phyloP scores from a whole-genome alignment of 2,888 invertebrate species.

The Lathronympha strigana region DNA sequence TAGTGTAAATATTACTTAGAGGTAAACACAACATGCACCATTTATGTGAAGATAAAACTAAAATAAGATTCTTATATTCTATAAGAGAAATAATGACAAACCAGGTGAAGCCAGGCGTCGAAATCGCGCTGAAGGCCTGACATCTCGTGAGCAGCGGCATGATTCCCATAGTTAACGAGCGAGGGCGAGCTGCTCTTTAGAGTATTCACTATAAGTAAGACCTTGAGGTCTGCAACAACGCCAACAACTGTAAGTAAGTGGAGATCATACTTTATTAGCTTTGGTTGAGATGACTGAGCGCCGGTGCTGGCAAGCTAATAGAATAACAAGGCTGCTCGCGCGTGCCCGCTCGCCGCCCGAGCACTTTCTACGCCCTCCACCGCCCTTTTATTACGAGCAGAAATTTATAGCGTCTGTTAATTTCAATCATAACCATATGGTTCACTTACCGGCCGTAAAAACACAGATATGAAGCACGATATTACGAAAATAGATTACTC shows the following conservation, averaged over 20 bases:
- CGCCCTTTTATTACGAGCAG: conserved; percentile 35
- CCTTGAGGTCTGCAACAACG: background rate
- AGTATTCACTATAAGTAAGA: background rate
- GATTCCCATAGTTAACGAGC: background rate
- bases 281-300: conserved; percentile 1
- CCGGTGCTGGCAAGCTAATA: background rate
- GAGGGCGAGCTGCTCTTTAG: background rate
- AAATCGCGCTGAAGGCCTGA: conserved; percentile 49
- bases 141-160: conserved; percentile 42
- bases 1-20: too few species aligned
- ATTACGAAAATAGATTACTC: background rate
- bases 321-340: conserved; percentile 10
- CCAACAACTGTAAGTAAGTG: background rate
- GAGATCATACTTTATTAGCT: background rate
- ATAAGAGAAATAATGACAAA: conserved; percentile 72
- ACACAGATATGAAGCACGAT: background rate
- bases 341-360: conserved; percentile 26
- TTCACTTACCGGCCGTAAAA: conserved; percentile 5
- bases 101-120: conserved; percentile 51
- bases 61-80: too few species aligned
- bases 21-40: too few species aligned
- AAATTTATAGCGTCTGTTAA: conserved; percentile 38
- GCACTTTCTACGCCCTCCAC: conserved; percentile 44
- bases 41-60: too few species aligned
- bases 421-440: conserved; percentile 32